Evolutionary conservation across 2,113 vertebrate genomes (phyloP), one percentile per base, ranked within the genome.

Genomic region (Brachionichthys hirsutus): DNA sequence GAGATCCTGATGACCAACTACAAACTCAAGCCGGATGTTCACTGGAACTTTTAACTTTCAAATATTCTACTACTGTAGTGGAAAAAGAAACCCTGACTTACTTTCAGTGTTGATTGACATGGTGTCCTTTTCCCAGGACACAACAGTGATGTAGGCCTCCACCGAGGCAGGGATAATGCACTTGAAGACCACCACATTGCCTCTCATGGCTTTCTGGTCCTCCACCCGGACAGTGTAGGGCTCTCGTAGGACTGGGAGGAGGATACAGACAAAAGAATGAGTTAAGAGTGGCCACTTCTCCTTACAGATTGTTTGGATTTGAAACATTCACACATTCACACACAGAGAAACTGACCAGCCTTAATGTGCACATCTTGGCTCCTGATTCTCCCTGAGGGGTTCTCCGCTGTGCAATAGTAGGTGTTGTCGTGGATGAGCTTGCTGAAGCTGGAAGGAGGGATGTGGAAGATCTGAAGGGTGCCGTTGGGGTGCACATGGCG

Each of bases 321-420:
- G 12, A 40, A 17, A n/a, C 12, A 43, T 53, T 41, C 17, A 10
- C 16, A 62, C 12, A 36, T 19, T 53, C 3, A 67, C 4, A 20
- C 50, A 20, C 3, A 47, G 15, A 61, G 42, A 50, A 56, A 92
- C 96, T 94, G 62, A 99, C 97, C 96, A 72, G 96, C 97, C 94
- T 99, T 99, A 94, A 99, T 98, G 91, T 97, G 95, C 90, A 99
- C 94, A 94, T 99, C 97, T 93, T 99, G 97, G 93, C 96, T 99
- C 92, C 97, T 95, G 92, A 99, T 99, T 97, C 98, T 98, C 93
- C 97, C 97, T 97, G 97, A 98, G 94, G 95, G 97, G 92, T 98
- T 99, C 92, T 99, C 95, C 87, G 95, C 96, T 94, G 97, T 99
- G 96, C 97, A 99, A 93, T 99, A 98, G 90, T 98, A 99, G 90